phyloP scores from a whole-genome alignment of 2,888 invertebrate genomes.

The Nipponacmea schrenckii region DNA sequence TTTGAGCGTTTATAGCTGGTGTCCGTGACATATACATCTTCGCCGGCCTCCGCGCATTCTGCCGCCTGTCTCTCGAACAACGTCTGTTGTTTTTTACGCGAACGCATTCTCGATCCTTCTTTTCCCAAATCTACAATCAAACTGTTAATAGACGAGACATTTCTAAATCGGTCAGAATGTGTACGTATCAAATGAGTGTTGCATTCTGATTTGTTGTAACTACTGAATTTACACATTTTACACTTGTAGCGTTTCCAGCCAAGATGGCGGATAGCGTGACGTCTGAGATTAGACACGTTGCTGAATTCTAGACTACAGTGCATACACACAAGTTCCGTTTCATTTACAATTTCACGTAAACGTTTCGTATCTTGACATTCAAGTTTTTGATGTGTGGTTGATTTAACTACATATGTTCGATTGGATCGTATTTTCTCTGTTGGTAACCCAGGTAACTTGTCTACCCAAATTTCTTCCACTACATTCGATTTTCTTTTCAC shows the following conservation, averaged over 20 bases:
- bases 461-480: slow-evolving; percentile 45
- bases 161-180: slow-evolving; percentile 38
- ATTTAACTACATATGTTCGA: slow-evolving; percentile 41
- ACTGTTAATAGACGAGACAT: slow-evolving; percentile 18
- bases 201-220: slow-evolving; percentile 54
- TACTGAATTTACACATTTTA: slow-evolving; percentile 76
- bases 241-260: slow-evolving; percentile 82
- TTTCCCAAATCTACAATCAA: slow-evolving; percentile 51
- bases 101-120: slow-evolving; percentile 41
- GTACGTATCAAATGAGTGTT: slow-evolving; percentile 50
- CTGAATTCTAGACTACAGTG: slow-evolving; percentile 68
- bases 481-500: background rate
- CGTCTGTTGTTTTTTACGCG: slow-evolving; percentile 42
- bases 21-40: background rate
- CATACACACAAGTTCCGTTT: slow-evolving; percentile 51
- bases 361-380: slow-evolving; percentile 49
- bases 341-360: slow-evolving; percentile 54
- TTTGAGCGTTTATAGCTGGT: background rate
- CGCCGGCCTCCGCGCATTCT: background rate
- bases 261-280: slow-evolving; percentile 79
- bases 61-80: slow-evolving; percentile 17
- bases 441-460: slow-evolving; percentile 39
- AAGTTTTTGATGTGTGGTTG: slow-evolving; percentile 28
- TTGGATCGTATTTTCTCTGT: slow-evolving; percentile 30
- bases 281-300: slow-evolving; percentile 76